Conservation (phyloP, 1,140 invertebrate genomes). For the Piezodorus guildinii region DNA sequence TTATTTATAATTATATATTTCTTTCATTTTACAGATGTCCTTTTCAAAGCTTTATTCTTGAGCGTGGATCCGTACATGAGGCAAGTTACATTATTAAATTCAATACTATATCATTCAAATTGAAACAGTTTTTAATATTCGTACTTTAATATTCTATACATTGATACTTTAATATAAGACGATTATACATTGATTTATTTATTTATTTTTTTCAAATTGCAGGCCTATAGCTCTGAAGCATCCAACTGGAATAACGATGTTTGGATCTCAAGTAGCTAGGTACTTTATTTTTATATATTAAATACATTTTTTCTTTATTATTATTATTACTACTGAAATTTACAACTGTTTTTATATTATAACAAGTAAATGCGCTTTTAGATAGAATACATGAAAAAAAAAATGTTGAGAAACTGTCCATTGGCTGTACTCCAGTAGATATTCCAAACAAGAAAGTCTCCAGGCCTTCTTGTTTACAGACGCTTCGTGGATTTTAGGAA, state of each 20-base stretch:
- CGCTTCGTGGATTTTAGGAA: no score
- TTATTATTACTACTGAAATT: no score
- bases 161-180: not conserved
- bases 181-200: not conserved
- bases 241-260: slow-evolving; percentile 4
- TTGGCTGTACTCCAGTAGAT: no score
- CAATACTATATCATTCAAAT: not conserved
- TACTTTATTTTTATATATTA: not conserved
- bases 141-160: not conserved
- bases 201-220: not conserved
- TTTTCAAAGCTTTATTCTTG: slow-evolving; percentile 10
- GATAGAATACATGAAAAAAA: no score
- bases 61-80: not conserved
- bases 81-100: not conserved
- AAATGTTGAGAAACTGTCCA: no score
- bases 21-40: not conserved
- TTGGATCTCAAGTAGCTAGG: slow-evolving; percentile 10
- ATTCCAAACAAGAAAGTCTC: no score
- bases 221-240: not conserved
- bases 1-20: no score
- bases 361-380: no score
- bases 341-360: no score
- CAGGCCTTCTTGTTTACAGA: no score
- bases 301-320: no score
- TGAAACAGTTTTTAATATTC: not conserved